phyloP scores from a whole-genome alignment of 2,888 invertebrate genomes.

The Argyra leucocephala region DNA sequence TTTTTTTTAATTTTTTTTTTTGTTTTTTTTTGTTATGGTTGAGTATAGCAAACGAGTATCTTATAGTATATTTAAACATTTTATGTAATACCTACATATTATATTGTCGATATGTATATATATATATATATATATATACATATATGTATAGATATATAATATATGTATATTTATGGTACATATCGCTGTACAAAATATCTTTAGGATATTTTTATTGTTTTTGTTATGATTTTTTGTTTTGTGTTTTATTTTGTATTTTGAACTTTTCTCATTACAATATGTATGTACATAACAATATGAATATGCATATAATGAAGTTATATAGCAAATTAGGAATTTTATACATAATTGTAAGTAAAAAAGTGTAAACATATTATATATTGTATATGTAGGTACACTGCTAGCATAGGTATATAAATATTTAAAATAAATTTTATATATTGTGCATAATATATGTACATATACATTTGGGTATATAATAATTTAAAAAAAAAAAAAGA shows the following conservation, averaged over 20 bases:
- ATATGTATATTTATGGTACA: not conserved
- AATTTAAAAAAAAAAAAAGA: too few relatives aligned
- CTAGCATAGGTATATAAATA: too few relatives aligned
- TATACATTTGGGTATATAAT: too few relatives aligned
- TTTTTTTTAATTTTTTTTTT: not conserved
- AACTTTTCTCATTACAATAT: slow-evolving; percentile 1
- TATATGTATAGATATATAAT: not conserved
- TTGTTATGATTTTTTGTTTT: not conserved
- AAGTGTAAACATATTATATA: too few relatives aligned
- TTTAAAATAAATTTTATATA: too few relatives aligned
- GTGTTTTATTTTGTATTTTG: not conserved
- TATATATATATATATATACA: not conserved
- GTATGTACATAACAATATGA: not conserved
- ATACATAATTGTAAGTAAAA: too few relatives aligned
- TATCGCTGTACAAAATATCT: too few relatives aligned
- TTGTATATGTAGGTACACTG: too few relatives aligned
- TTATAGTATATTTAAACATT: not conserved
- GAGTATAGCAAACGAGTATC: not conserved
- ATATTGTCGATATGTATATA: not conserved
- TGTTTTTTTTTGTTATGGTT: not conserved
- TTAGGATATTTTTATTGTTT: not conserved
- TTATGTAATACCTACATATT: not conserved
- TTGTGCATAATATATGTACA: too few relatives aligned
- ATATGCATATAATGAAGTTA: too few relatives aligned
- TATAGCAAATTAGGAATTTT: too few relatives aligned